Evolutionary conservation across 2,888 invertebrate genomes (phyloP).

Genomic region (Lasioglossum malachurum): DNA sequence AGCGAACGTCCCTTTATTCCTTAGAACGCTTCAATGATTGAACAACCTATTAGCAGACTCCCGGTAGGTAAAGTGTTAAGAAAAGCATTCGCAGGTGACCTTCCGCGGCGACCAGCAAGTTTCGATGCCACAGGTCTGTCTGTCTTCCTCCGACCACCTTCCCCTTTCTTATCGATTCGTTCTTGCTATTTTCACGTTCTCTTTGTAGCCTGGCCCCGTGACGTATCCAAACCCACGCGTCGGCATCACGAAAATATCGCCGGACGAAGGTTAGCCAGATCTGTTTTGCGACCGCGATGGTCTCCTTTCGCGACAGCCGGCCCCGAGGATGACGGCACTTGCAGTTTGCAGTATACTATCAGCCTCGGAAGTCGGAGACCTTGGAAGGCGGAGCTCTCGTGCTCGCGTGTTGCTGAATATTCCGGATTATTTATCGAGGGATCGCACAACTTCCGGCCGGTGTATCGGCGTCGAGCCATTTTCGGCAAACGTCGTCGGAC

Average conservation of each 20-base stretch:
- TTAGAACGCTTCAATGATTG: no score
- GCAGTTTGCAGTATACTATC: conserved; percentile 12
- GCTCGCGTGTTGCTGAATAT: conserved; percentile 13
- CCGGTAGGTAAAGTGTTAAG: not conserved
- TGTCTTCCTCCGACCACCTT: conserved; percentile 13
- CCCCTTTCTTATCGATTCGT: conserved; percentile 20
- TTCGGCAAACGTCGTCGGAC: conserved; percentile 35
- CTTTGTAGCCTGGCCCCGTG: not conserved
- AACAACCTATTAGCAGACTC: no score
- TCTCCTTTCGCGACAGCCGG: conserved; percentile 13
- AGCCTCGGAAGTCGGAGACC: conserved; percentile 30
- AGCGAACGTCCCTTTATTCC: no score
- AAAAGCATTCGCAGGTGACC: not conserved
- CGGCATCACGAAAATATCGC: conserved; percentile 49
- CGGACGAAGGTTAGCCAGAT: conserved; percentile 51
- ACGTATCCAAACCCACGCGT: conserved; percentile 39
- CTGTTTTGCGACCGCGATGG: conserved; percentile 54
- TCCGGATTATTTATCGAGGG: conserved; percentile 30
- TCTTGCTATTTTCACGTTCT: not conserved
- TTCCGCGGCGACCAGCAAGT: conserved; percentile 20
- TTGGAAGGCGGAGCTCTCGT: conserved; percentile 5
- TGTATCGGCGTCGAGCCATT: conserved; percentile 24
- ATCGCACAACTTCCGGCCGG: conserved; percentile 38
- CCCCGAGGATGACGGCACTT: conserved; percentile 34
- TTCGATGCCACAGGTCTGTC: conserved; percentile 66